Evolutionary conservation across 2,888 invertebrate species (phyloP), one percentile per base, ranked within the genome.

Genomic region (Zaprionus bogoriensis): DNA sequence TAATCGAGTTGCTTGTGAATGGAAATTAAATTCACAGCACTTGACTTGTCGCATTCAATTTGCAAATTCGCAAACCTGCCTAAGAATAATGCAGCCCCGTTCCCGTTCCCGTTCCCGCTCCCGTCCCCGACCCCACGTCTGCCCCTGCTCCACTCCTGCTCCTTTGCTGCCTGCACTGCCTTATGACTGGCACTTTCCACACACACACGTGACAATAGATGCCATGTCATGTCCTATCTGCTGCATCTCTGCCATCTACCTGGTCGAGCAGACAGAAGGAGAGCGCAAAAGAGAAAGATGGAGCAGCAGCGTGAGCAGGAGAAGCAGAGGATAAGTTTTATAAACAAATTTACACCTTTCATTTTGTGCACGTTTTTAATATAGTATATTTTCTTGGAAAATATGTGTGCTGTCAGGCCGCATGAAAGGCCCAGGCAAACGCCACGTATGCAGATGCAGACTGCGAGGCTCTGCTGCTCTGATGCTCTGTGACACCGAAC

Each of bases 11-110:
- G 55, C 46, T 36, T 55, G 71, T 55, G 74, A 81, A 74, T 80
- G 77, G 67, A 80, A 84, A 81, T 80, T 77, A 81, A 84, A 84
- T 84, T 75, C 75, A 68, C 78, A 81, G 69, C 80, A 74, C 84
- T 80, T 84, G 81, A 80, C 82, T 80, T 80, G 80, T 77, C 84
- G 69, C 81, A 81, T 80, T 84, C 78, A 81, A 80, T 80, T 84
- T 83, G 74, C 74, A 66, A 74, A 62, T 61, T 58, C 60, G 42
- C 58, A 64, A 17, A 50, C 23, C 68, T 67, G 46, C 41, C 67
- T 38, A 30, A 19, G 62, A 42, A 41, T 60, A 60, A 32, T 12
- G 51, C 22, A 41, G 12, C 27, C 10, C 10, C 28, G n/a, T n/a
- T n/a, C n/a, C n/a, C n/a, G n/a, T n/a, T n/a, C n/a, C n/a, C n/a